Evolutionary conservation across 92 coral and sea anemone species (phyloP), one percentile per base, ranked within the genome.

Genomic region (Siderastrea siderea): DNA sequence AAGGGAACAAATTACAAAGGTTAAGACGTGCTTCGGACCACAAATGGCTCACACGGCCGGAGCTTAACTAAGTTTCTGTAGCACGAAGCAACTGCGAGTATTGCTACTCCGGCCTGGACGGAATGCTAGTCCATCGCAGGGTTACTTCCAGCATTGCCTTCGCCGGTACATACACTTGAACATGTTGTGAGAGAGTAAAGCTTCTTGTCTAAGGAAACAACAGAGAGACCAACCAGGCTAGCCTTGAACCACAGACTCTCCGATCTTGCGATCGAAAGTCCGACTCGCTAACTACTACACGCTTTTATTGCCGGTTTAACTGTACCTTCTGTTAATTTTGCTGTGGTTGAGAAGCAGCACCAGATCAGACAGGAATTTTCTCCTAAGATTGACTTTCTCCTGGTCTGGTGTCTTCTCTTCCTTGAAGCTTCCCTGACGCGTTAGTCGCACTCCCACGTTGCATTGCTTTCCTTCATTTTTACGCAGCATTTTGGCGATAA

Each of bases 281-380:
- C 38, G 38, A 26, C 38, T 26, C 38, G 38, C 38, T 26, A 26
- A 26, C 0, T 0, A 26, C 38, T 26, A 26, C 38, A 26, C 38
- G 38, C 38, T 14, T 53, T 45, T 54, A 14, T 38, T 52, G 7
- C 50, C 43, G 4, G 50, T 49, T 3, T 0, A 14, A 6, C 7
- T 13, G 5, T 84, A 98, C 99, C 99, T 91, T 82, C 99, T 88
- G 68, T 98, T 98, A 58, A 91, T 87, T 85, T 94, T 95, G 92
- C 90, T 98, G 80, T 95, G 99, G 85, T 98, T 94, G 61, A 98
- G 91, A 53, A 98, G 79, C 47, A 98, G 93, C 64, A 98, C 97
- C 75, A 98, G 85, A 87, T 98, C 99, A 6, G 99, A 98, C 26
- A 98, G 87, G 87, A 95, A 98, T 38, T 93, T 86, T 85, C 97